Evolutionary conservation across 2,888 invertebrate species (phyloP).

Genomic region (Idaea dimidiata): DNA sequence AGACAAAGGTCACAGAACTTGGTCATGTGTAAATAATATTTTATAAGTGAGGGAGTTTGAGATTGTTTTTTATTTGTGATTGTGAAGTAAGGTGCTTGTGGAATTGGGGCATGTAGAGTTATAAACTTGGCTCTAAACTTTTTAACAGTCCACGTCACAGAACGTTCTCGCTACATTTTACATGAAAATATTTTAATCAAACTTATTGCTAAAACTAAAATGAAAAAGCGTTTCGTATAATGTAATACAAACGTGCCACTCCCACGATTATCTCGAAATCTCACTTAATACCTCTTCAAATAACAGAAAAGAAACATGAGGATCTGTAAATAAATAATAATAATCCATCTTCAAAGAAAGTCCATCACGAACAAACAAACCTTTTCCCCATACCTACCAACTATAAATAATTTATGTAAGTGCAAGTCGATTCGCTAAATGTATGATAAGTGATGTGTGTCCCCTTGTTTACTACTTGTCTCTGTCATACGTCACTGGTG

Average conservation of each 20-base stretch:
- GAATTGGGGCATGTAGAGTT: no score
- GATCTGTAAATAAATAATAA: not conserved
- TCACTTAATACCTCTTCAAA: not conserved
- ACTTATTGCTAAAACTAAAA: no score
- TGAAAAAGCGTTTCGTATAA: no score
- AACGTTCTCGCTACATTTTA: no score
- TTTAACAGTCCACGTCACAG: no score
- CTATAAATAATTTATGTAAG: conserved; percentile 41
- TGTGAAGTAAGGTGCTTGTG: no score
- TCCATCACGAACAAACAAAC: conserved; percentile 21
- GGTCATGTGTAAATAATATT: no score
- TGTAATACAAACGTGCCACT: not conserved
- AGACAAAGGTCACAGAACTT: no score
- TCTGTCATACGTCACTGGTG: conserved; percentile 34
- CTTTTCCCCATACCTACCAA: conserved; percentile 21
- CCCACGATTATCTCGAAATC: not conserved
- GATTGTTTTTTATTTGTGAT: no score
- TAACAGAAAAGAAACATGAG: not conserved
- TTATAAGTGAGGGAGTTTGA: no score
- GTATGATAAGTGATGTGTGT: conserved; percentile 51
- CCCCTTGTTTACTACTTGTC: conserved; percentile 30
- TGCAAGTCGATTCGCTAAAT: conserved; percentile 58
- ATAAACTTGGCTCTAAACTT: no score
- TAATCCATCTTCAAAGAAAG: conserved; percentile 2
- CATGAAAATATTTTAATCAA: no score